A percentile compares a stretch with the other conserved stretches of the same genome.
Evolutionary conservation across 2,888 invertebrate genomes (phyloP).

Genomic region (Synanthedon andrenaeformis): DNA sequence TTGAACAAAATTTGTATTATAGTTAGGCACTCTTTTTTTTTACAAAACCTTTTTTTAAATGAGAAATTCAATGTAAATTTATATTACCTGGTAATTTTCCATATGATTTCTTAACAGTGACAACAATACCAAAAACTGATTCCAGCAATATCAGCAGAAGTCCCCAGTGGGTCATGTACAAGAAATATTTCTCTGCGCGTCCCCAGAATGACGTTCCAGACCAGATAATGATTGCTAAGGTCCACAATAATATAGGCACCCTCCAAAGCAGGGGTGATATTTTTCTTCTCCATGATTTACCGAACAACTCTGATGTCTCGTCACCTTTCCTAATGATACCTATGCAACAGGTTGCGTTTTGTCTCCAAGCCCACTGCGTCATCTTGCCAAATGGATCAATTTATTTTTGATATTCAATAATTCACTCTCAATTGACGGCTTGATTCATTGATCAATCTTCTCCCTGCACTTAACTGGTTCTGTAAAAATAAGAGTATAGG

Average conservation of each 20-base stretch:
- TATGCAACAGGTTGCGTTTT: conserved; percentile 33
- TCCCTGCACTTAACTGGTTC: neutral
- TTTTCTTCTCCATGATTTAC: conserved; percentile 31
- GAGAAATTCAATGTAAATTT: no score
- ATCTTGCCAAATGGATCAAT: conserved; percentile 12
- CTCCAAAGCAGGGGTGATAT: conserved; percentile 51
- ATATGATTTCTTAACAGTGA: conserved; percentile 28
- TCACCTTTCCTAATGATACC: conserved; percentile 34
- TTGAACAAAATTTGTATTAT: no score
- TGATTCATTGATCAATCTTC: neutral
- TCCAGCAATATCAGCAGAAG: conserved; percentile 47
- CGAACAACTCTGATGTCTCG: conserved; percentile 33
- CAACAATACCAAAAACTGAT: conserved; percentile 44
- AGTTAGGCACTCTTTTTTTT: no score
- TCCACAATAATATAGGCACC: conserved; percentile 49
- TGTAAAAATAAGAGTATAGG: neutral
- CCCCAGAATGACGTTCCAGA: conserved; percentile 51
- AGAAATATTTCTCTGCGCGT: conserved; percentile 50
- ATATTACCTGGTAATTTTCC: conserved; percentile 31
- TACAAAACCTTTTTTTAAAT: no score
- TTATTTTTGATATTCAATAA: neutral
- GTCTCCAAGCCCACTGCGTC: conserved; percentile 32
- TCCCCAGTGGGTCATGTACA: conserved; percentile 72
- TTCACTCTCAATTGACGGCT: neutral
- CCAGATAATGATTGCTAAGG: conserved; percentile 30